Percentiles rank a stretch among this genome's conserved stretches.
These are phyloP conservation scores for Drosophila malerkotliana DNA, from an alignment of 1,140 invertebrate species.

Conservation along the genomic window DNA sequence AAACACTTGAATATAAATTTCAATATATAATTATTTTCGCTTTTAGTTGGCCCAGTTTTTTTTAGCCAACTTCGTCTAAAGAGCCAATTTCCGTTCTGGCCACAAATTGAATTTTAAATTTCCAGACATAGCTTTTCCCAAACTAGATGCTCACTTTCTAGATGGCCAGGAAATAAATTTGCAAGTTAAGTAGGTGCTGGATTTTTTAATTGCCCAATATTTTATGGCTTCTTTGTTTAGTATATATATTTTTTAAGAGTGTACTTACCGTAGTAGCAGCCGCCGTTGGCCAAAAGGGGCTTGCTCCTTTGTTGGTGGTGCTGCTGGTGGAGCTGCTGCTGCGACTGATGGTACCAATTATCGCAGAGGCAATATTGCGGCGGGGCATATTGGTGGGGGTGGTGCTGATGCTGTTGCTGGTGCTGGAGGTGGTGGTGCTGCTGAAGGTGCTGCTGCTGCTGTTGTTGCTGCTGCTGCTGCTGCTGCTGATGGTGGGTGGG, in stretches of 20 bases:
- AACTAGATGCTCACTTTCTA: neutral
- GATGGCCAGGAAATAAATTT: slow-evolving; percentile 4
- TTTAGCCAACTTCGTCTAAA: neutral
- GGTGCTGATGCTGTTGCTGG: slow-evolving; percentile 19
- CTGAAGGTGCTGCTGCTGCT: slow-evolving; percentile 8
- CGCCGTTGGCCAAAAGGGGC: slow-evolving; percentile 65
- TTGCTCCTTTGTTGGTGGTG: slow-evolving; percentile 57
- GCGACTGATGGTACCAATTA: slow-evolving; percentile 76
- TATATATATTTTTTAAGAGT: slow-evolving; percentile 27
- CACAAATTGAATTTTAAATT: slow-evolving; percentile 1
- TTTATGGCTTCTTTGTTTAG: slow-evolving; percentile 22
- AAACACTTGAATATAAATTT: neutral
- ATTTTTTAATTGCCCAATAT: slow-evolving; percentile 30
- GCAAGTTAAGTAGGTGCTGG: neutral
- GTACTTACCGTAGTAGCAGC: slow-evolving; percentile 80
- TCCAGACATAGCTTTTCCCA: neutral
- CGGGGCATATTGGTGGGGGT: slow-evolving; percentile 52
- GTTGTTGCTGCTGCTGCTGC: slow-evolving; percentile 2
- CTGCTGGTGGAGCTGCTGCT: slow-evolving; percentile 47
- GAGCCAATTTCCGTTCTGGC: neutral
- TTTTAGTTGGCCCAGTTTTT: neutral
- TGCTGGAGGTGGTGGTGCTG: neutral
- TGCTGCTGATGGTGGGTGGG: slow-evolving; percentile 17
- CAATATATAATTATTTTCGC: neutral
- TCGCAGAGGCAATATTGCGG: slow-evolving; percentile 67